A percentile compares a stretch with the other conserved stretches of the same genome.
Evolutionary conservation across 2,113 vertebrate species (phyloP).

Genomic region (Tachysurus vachellii): DNA sequence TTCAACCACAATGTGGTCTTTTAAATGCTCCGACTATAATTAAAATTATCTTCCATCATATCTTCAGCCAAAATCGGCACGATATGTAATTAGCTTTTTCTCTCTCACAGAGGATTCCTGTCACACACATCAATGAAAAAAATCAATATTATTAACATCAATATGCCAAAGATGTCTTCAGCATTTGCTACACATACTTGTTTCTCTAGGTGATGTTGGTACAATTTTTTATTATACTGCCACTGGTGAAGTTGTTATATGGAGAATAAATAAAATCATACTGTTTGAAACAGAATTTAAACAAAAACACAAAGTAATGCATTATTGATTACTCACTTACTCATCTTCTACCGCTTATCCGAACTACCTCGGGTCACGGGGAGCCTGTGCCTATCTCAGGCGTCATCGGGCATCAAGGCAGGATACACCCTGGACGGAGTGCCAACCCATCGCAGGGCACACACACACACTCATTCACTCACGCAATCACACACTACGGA

Average conservation of each 20-base stretch:
- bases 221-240: not conserved
- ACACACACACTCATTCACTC: too few relatives aligned
- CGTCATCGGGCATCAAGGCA: too few relatives aligned
- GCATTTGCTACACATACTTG: not conserved
- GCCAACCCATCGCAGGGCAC: too few relatives aligned
- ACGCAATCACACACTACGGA: too few relatives aligned
- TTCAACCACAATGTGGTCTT: not conserved
- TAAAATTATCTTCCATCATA: not conserved
- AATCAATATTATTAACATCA: not conserved
- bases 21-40: not conserved
- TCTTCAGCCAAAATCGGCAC: not conserved
- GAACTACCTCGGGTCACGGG: too few relatives aligned
- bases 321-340: not conserved
- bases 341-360: too few relatives aligned
- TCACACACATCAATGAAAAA: not conserved
- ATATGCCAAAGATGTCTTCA: not conserved
- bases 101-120: not conserved
- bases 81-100: not conserved
- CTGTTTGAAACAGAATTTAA: not conserved
- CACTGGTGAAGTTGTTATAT: not conserved
- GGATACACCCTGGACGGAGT: too few relatives aligned
- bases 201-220: not conserved
- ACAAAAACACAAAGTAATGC: not conserved
- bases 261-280: not conserved
- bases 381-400: too few relatives aligned